These are phyloP conservation scores for Cyclina sinensis DNA, from an alignment of 1,140 invertebrate species.

Conservation along the genomic window DNA sequence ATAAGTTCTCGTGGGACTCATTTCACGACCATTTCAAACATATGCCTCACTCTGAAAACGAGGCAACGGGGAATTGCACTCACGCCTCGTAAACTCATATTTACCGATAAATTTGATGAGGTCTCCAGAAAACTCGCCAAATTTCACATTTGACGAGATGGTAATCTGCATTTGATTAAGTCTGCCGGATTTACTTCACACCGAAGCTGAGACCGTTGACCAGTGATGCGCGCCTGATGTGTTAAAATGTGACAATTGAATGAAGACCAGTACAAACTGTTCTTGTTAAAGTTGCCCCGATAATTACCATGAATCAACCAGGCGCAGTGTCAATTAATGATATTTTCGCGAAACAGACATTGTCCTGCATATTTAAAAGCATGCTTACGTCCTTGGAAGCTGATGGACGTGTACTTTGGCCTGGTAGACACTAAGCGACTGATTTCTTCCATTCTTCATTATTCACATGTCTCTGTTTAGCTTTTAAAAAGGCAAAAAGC, in stretches of 20 bases:
- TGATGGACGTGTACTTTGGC: background rate
- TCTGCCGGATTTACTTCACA: constrained; percentile 57
- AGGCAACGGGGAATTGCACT: constrained; percentile 33
- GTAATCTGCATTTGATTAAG: constrained; percentile 68
- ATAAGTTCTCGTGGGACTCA: constrained; percentile 28
- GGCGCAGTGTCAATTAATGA: constrained; percentile 36
- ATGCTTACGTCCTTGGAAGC: background rate
- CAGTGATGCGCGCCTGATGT: constrained; percentile 49
- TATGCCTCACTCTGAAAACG: constrained; percentile 47
- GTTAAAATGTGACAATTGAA: constrained; percentile 61
- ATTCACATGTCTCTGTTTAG: no score
- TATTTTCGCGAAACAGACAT: constrained; percentile 24
- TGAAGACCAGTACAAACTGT: constrained; percentile 15
- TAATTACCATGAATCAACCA: constrained; percentile 41
- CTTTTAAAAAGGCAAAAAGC: no score
- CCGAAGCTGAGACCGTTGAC: background rate
- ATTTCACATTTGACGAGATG: constrained; percentile 65
- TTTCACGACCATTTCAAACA: constrained; percentile 51
- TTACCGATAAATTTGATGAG: constrained; percentile 69
- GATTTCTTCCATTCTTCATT: no score
- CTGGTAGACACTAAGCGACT: background rate
- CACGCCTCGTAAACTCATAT: constrained; percentile 69
- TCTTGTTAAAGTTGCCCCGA: constrained; percentile 27
- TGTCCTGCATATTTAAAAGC: constrained; percentile 32
- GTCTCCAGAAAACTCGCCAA: constrained; percentile 63